These are phyloP conservation scores for Punctoribates punctum DNA, from an alignment of 2,888 invertebrate species.

Conservation along the genomic window DNA sequence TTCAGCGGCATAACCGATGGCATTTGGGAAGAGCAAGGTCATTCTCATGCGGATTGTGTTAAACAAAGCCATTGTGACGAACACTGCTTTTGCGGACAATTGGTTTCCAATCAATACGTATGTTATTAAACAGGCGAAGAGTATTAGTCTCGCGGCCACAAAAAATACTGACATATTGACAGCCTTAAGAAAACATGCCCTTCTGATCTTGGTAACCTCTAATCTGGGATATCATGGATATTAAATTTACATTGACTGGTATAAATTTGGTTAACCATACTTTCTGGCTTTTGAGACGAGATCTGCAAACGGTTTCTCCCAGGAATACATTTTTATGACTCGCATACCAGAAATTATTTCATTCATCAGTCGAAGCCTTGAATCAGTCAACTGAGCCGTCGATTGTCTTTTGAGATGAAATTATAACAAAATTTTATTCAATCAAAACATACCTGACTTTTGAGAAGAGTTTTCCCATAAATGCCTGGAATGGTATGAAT, in stretches of 20 bases:
- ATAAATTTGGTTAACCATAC: not conserved
- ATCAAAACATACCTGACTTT: slow-evolving; percentile 56
- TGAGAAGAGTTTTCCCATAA: slow-evolving; percentile 25
- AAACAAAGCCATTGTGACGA: slow-evolving; percentile 64
- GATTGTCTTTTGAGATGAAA: not conserved
- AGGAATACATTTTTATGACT: slow-evolving; percentile 94
- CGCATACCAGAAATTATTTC: slow-evolving; percentile 89
- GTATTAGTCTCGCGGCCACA: slow-evolving; percentile 71
- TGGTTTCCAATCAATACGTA: slow-evolving; percentile 64
- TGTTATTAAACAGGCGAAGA: slow-evolving; percentile 73
- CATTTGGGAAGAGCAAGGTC: not conserved
- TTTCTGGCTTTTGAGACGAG: not conserved
- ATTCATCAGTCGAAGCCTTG: slow-evolving; percentile 57
- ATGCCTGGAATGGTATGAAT: slow-evolving; percentile 75
- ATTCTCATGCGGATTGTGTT: not conserved
- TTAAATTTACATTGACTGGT: too few species aligned
- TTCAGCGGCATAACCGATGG: not conserved
- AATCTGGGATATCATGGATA: slow-evolving; percentile 53
- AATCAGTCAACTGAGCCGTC: not conserved
- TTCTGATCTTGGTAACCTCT: slow-evolving; percentile 65
- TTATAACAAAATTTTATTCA: not conserved
- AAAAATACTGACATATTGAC: slow-evolving; percentile 64
- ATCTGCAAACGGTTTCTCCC: slow-evolving; percentile 60
- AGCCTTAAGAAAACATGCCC: slow-evolving; percentile 63
- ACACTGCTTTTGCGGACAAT: slow-evolving; percentile 69